phyloP scores from a whole-genome alignment of 2,888 invertebrate genomes.

The Spatulosminthurus flaviceps region DNA sequence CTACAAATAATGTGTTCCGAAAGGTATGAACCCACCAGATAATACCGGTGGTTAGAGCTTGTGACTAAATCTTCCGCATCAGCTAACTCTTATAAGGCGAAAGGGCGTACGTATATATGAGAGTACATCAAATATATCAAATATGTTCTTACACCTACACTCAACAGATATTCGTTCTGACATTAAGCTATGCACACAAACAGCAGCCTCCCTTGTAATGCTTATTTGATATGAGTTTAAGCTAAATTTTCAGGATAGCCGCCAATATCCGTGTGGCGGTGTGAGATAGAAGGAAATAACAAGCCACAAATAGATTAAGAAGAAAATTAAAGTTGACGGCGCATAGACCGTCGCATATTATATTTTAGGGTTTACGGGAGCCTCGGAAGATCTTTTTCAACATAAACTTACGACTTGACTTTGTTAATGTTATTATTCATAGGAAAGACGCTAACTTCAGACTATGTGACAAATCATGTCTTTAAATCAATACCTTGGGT shows the following conservation, averaged over 20 bases:
- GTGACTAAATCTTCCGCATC: conserved; percentile 26
- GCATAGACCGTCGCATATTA: background rate
- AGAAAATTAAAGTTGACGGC: conserved; percentile 37
- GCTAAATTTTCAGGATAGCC: conserved; percentile 22
- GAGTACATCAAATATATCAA: no score
- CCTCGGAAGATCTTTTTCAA: background rate
- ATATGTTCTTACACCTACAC: background rate
- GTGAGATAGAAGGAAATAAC: conserved; percentile 35
- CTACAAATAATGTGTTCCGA: no score
- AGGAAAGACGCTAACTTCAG: background rate
- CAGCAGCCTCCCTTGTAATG: background rate
- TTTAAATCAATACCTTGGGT: background rate
- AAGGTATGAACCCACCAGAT: background rate
- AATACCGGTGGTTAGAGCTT: conserved; percentile 9
- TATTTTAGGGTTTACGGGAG: background rate
- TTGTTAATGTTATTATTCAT: background rate
- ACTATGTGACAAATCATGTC: background rate
- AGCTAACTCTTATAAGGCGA: background rate
- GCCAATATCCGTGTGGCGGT: conserved; percentile 27
- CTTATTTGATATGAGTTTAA: conserved; percentile 34
- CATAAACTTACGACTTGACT: background rate
- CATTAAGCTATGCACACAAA: background rate
- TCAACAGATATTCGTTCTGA: background rate
- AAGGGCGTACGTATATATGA: no score
- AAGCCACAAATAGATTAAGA: conserved; percentile 40